phyloP scores from a whole-genome alignment of 1,140 invertebrate species.

The Laupala kohalensis region DNA sequence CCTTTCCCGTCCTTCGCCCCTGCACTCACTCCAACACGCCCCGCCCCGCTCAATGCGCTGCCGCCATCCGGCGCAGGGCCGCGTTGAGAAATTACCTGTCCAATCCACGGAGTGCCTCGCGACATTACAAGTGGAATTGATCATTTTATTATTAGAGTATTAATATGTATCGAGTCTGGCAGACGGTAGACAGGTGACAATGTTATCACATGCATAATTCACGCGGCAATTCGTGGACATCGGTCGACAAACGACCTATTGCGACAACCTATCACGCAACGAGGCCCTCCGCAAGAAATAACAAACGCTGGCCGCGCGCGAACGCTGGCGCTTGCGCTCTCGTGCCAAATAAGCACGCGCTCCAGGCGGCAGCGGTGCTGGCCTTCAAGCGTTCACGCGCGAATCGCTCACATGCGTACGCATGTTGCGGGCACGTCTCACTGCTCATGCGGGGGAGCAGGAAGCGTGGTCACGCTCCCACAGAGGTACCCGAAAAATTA shows the following conservation, averaged over 20 bases:
- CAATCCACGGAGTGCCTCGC: background rate
- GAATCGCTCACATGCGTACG: too few relatives aligned
- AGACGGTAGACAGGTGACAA: background rate
- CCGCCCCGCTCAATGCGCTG: background rate
- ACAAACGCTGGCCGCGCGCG: background rate
- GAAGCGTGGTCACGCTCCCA: too few relatives aligned
- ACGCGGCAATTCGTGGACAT: background rate
- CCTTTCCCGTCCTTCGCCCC: too few relatives aligned
- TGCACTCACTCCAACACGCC: too few relatives aligned
- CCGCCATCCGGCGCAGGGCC: too few relatives aligned
- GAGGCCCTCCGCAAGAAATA: background rate
- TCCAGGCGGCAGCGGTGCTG: too few relatives aligned
- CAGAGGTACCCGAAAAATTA: too few relatives aligned
- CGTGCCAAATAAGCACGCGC: too few relatives aligned
- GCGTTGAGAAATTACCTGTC: background rate
- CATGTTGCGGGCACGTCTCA: too few relatives aligned
- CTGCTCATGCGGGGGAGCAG: too few relatives aligned
- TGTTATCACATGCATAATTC: background rate
- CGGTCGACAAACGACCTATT: background rate
- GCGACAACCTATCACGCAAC: background rate
- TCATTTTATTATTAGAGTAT: background rate
- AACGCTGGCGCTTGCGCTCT: too few relatives aligned
- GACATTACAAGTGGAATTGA: background rate
- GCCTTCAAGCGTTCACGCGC: too few relatives aligned
- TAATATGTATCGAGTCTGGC: background rate